Base-by-base conservation (phyloP, 2,797 vertebrate genomes). In the Euthynnus affinis region DNA sequence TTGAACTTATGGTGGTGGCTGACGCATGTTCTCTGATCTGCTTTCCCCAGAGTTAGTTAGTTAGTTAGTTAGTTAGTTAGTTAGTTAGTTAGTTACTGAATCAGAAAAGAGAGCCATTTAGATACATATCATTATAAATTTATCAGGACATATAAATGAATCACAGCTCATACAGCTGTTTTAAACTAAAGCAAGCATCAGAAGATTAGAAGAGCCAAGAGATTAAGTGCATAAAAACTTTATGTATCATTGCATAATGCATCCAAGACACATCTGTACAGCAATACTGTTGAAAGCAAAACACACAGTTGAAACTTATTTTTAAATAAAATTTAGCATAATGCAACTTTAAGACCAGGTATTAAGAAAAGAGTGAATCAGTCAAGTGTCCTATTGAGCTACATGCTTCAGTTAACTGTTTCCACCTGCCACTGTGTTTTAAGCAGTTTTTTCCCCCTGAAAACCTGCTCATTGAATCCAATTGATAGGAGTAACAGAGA, bases 401-500 rank as follows among this genome's bases (percentile, higher is more conserved):
- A 86, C 91, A 60, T 51, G 76, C 84, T 76, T 89, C 81, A 71
- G 73, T 91, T 89, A 78, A 53, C 88, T 80, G 86, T 86, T 91
- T 89, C 88, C 91, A 83, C 86, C 89, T 89, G 92, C 87, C 85
- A 71, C 89, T 86, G 62, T 70, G 89, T 91, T n/a, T n/a, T 92
- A 89, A 85, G 82, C 85, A 88, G 89, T 89, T 84, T 88, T 88
- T 84, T 68, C 58, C 78, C 81, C 87, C 87, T 53, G 87, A 91
- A 93, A 92, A 89, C 83, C 72, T 34, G 72, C 69, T 89, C 89
- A 70, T 73, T 58, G 91, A 93, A 86, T 93, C 94, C 91, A 83
- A 71, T 91, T 94, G 91, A 88, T 85, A 89, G 92, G 87, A 91
- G 95, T 95, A 95, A 94, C 51, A 76, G 86, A 82, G 87, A 86